Evolutionary conservation across 2,797 vertebrate species (phyloP).

Genomic region (Orestias chungarensis): DNA sequence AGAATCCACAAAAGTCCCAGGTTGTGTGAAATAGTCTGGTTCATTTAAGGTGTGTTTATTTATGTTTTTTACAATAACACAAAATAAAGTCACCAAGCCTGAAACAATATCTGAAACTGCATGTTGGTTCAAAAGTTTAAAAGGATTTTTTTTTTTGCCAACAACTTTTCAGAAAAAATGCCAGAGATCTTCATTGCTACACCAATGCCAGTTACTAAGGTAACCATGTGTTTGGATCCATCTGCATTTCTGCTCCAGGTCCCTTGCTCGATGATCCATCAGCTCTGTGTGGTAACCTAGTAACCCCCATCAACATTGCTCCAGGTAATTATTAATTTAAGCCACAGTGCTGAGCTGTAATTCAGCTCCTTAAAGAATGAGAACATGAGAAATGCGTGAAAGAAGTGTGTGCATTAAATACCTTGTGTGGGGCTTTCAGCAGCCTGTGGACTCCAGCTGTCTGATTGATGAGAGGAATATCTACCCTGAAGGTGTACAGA

Average conservation of each 20-base stretch:
- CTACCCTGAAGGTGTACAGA: constrained; percentile 88
- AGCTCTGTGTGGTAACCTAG: constrained; percentile 50
- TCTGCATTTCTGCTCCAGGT: constrained; percentile 45
- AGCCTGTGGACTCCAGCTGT: constrained; percentile 89
- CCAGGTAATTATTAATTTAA: constrained; percentile 53
- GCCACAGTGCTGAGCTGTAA: constrained; percentile 9
- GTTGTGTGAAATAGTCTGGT: not conserved
- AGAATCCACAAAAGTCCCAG: too few species aligned
- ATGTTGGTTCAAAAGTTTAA: not conserved
- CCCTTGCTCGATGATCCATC: constrained; percentile 30
- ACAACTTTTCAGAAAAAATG: not conserved
- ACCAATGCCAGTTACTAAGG: not conserved
- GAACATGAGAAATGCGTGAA: not conserved
- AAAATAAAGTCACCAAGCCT: not conserved
- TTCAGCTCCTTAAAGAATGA: constrained; percentile 9
- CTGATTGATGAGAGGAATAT: constrained; percentile 90
- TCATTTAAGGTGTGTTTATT: not conserved
- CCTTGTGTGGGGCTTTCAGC: constrained; percentile 92
- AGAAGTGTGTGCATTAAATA: constrained; percentile 53
- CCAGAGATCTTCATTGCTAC: not conserved
- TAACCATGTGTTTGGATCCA: constrained; percentile 35
- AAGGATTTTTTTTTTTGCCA: not conserved
- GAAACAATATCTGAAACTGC: not conserved
- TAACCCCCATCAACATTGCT: constrained; percentile 39
- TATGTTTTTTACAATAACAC: not conserved